These are phyloP conservation scores for Benthosema pterotum DNA, from an alignment of 2,797 vertebrate species.

Conservation along the genomic window DNA sequence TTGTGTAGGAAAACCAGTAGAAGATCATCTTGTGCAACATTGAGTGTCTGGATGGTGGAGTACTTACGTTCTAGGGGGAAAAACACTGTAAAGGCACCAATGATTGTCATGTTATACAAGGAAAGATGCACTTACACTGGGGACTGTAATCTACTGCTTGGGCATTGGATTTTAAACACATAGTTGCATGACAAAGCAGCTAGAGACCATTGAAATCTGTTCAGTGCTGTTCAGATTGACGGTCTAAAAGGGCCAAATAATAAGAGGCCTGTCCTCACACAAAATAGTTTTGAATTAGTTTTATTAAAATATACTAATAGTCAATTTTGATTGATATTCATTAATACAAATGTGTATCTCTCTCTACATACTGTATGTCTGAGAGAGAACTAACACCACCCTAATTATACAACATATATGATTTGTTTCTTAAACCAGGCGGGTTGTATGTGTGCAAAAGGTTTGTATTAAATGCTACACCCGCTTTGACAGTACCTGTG, in stretches of 20 bases:
- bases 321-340: constrained; percentile 35
- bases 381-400: constrained; percentile 28
- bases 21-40: constrained; percentile 30
- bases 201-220: constrained; percentile 12
- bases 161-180: constrained; percentile 57
- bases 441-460: constrained; percentile 40
- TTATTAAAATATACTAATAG: constrained; percentile 22
- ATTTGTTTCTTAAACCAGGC: constrained; percentile 30
- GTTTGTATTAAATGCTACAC: constrained; percentile 40
- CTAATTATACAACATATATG: constrained; percentile 37
- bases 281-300: constrained; percentile 28
- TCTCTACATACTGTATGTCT: constrained; percentile 16
- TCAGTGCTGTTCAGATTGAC: constrained; percentile 4
- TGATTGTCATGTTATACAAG: background rate
- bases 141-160: constrained; percentile 28
- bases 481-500: constrained; percentile 8
- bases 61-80: constrained; percentile 39
- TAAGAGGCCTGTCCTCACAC: constrained; percentile 22
- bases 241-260: constrained; percentile 26
- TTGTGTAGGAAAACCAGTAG: constrained; percentile 27
- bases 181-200: background rate
- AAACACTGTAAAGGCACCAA: constrained; percentile 12
- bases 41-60: constrained; percentile 8
- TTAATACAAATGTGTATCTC: constrained; percentile 37
- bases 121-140: constrained; percentile 4